Percentiles rank a stretch among this genome's conserved stretches.
phyloP scores from a whole-genome alignment of 2,888 invertebrate genomes.

The Polymixis flavicincta region DNA sequence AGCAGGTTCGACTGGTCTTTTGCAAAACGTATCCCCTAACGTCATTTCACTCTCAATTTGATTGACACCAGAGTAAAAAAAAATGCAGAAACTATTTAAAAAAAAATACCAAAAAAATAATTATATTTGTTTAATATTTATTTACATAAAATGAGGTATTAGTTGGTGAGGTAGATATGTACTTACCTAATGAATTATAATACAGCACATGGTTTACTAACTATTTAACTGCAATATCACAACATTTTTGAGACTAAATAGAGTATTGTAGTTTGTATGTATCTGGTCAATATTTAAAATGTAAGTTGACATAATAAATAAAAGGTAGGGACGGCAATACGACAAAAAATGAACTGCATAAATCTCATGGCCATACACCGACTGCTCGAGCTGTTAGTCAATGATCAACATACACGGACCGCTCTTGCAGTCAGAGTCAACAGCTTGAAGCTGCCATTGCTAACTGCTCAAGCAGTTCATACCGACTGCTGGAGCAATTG shows the following conservation, averaged over 20 bases:
- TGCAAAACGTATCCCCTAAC: constrained; percentile 47
- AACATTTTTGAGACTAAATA: constrained; percentile 5
- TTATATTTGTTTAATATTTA: constrained; percentile 60
- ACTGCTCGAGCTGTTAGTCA: too few relatives aligned
- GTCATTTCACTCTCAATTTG: constrained; percentile 8
- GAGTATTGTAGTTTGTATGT: background rate
- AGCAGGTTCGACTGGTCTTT: constrained; percentile 53
- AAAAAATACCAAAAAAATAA: constrained; percentile 71
- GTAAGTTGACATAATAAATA: constrained; percentile 1
- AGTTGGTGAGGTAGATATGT: constrained; percentile 15
- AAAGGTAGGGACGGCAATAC: too few relatives aligned
- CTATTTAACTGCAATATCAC: constrained; percentile 18
- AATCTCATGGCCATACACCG: too few relatives aligned
- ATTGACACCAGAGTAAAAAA: constrained; percentile 64
- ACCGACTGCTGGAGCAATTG: too few relatives aligned
- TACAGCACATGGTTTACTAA: background rate
- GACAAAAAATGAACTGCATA: too few relatives aligned
- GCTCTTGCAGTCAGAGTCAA: too few relatives aligned
- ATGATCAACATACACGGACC: too few relatives aligned
- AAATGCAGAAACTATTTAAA: constrained; percentile 71
- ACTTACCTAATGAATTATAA: constrained; percentile 2
- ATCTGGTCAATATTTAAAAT: constrained; percentile 11
- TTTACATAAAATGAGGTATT: constrained; percentile 62
- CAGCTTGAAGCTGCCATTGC: too few relatives aligned
- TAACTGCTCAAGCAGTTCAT: too few relatives aligned